These are phyloP conservation scores for Pherbina coryleti DNA, from an alignment of 2,888 invertebrate species.

Conservation along the genomic window DNA sequence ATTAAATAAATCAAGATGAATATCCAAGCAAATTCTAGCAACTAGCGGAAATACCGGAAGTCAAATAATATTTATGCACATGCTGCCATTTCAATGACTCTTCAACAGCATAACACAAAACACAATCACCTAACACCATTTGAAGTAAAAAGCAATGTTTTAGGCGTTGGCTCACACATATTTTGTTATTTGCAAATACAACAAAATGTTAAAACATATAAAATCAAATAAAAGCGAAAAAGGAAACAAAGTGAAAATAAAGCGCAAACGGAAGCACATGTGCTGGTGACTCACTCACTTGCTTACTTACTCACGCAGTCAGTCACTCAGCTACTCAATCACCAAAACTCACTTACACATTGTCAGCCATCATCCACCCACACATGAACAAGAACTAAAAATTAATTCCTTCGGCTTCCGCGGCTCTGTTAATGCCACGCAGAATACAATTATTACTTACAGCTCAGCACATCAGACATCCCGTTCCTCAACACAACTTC, in stretches of 20 bases:
- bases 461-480: neutral
- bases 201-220: neutral
- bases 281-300: slow-evolving; percentile 21
- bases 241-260: slow-evolving; percentile 11
- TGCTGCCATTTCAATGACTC: neutral
- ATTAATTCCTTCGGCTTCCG: slow-evolving; percentile 13
- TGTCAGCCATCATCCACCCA: neutral
- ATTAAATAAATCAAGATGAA: neutral
- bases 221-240: neutral
- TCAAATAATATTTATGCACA: slow-evolving; percentile 20
- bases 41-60: slow-evolving; percentile 16
- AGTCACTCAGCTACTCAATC: neutral
- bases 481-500: neutral
- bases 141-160: neutral
- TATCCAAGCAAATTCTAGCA: neutral
- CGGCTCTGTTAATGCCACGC: slow-evolving; percentile 22
- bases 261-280: slow-evolving; percentile 5
- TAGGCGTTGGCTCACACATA: neutral
- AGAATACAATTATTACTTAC: slow-evolving; percentile 27
- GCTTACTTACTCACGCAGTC: neutral
- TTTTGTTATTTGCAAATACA: neutral
- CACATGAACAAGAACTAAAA: neutral
- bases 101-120: neutral
- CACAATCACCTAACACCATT: neutral
- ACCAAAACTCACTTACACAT: neutral